phyloP scores from a whole-genome alignment of 2,797 vertebrate genomes.

The Rhincodon typus region DNA sequence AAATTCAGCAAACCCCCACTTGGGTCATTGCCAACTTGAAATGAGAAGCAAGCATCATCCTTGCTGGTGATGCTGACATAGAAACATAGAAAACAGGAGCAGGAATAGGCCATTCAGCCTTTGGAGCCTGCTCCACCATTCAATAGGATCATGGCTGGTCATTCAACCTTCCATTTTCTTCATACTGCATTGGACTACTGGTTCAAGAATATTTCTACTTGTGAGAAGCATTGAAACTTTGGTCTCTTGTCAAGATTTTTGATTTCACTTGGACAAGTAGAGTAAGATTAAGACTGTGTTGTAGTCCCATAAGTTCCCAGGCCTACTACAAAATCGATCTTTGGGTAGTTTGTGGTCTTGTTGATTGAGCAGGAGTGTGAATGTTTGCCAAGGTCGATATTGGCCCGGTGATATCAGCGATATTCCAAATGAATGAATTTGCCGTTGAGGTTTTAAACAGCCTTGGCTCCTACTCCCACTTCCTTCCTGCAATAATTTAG shows the following conservation, averaged over 20 bases:
- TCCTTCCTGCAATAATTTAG: neutral
- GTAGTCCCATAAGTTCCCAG: neutral
- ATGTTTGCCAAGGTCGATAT: neutral
- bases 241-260: neutral
- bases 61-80: neutral
- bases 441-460: neutral
- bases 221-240: slow-evolving; percentile 7
- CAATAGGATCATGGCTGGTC: no score
- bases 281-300: neutral
- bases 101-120: no score
- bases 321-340: neutral
- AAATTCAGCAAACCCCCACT: neutral
- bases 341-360: neutral
- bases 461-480: neutral
- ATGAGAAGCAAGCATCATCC: neutral
- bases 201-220: neutral
- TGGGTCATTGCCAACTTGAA: no score
- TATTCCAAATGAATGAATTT: neutral
- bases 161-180: no score
- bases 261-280: neutral
- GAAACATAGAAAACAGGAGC: no score
- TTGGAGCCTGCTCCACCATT: no score
- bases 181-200: no score
- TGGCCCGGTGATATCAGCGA: neutral
- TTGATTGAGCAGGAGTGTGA: neutral